These are phyloP conservation scores for Lepidurus apus DNA, from an alignment of 1,140 invertebrate genomes.

Conservation along the genomic window DNA sequence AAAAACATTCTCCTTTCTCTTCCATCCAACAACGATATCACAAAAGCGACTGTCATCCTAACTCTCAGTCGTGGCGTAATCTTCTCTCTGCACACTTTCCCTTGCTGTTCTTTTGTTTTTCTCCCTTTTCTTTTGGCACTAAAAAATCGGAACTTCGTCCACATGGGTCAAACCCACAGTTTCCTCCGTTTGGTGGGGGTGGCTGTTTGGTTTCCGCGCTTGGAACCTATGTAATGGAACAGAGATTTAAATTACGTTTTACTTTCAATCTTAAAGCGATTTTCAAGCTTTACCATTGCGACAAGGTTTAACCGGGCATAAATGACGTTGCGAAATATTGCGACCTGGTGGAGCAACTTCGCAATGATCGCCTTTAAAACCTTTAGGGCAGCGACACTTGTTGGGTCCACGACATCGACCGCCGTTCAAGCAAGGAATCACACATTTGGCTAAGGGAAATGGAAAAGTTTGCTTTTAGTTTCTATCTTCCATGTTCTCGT, in stretches of 20 bases:
- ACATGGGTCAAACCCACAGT: neutral
- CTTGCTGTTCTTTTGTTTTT: neutral
- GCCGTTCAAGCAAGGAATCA: constrained; percentile 78
- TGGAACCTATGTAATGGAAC: neutral
- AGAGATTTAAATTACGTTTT: neutral
- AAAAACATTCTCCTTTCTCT: neutral
- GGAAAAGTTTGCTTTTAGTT: constrained; percentile 25
- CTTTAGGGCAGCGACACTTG: constrained; percentile 70
- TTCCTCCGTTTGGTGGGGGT: neutral
- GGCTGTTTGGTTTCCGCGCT: neutral
- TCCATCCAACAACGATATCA: constrained; percentile 2
- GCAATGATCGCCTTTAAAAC: constrained; percentile 75
- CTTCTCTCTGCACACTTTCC: neutral
- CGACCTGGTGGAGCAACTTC: constrained; percentile 55
- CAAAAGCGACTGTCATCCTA: constrained; percentile 3
- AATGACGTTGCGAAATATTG: constrained; percentile 55
- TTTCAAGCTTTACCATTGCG: constrained; percentile 62
- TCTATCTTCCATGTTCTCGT: neutral
- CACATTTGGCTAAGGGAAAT: constrained; percentile 65
- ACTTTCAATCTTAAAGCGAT: no score
- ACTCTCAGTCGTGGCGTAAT: neutral
- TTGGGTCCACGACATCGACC: constrained; percentile 78
- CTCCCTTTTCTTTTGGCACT: neutral
- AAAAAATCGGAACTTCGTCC: neutral
- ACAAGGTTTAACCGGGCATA: constrained; percentile 59